These are phyloP conservation scores for Halcyon chelicuti DNA, from an alignment of 2,797 vertebrate species.

Conservation along the genomic window DNA sequence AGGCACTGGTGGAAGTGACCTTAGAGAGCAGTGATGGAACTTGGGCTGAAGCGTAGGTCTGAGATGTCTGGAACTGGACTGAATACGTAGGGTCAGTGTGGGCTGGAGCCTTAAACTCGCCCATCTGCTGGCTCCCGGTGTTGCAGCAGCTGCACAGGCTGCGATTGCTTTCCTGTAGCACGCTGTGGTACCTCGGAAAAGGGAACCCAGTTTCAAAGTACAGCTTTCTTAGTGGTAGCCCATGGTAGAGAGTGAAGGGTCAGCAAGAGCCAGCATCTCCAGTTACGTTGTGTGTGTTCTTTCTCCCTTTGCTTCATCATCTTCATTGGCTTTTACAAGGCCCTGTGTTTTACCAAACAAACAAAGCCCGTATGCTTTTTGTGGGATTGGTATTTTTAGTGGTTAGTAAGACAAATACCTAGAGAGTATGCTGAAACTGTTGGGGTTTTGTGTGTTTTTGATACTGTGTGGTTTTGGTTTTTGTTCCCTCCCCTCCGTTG, in stretches of 20 bases:
- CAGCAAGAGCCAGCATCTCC: not conserved
- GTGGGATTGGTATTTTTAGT: not conserved
- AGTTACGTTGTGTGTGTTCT: not conserved
- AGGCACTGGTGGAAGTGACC: not conserved
- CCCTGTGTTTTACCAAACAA: not conserved
- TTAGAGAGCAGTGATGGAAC: not conserved
- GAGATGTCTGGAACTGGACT: not conserved
- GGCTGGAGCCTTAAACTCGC: not conserved
- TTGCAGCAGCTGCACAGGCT: not conserved
- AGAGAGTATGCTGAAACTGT: not conserved
- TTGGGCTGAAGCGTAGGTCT: not conserved
- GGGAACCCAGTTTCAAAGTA: not conserved
- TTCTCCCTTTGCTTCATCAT: not conserved
- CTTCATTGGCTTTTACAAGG: not conserved
- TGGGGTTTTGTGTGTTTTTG: not conserved
- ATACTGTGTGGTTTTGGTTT: too few species aligned
- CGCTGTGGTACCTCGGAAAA: accelerated
- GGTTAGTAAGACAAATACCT: not conserved
- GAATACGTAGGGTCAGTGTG: not conserved
- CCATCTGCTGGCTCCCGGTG: not conserved
- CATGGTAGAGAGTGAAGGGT: not conserved
- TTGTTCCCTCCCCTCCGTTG: too few species aligned
- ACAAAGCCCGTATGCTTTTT: not conserved
- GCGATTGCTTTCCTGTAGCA: not conserved
- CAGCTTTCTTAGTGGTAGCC: not conserved